Percentiles rank a stretch among this genome's conserved stretches.
phyloP scores from a whole-genome alignment of 2,888 invertebrate genomes.

The Acleris holmiana region DNA sequence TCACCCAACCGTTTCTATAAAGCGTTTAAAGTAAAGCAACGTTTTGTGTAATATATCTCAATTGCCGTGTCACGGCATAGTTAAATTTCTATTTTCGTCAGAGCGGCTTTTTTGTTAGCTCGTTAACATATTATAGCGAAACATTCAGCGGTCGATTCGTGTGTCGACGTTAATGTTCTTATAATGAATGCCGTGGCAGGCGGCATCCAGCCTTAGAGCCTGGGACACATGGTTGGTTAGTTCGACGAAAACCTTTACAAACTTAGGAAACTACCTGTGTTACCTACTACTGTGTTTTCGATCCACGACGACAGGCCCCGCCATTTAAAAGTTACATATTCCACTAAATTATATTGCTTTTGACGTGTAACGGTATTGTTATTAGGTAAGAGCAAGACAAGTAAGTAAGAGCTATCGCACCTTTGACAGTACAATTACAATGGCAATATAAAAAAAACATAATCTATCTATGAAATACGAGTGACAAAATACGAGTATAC shows the following conservation, averaged over 20 bases:
- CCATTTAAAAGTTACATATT: too few species aligned
- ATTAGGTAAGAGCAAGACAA: too few species aligned
- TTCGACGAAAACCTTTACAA: neutral
- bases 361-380: too few species aligned
- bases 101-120: conserved; percentile 23
- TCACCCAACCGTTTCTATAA: conserved; percentile 10
- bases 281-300: too few species aligned
- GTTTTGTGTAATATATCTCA: neutral
- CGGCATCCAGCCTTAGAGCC: conserved; percentile 18
- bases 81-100: conserved; percentile 26
- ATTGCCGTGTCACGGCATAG: conserved; percentile 22
- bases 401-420: too few species aligned
- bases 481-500: too few species aligned
- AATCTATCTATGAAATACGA: too few species aligned
- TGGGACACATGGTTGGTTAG: conserved; percentile 9
- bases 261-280: too few species aligned
- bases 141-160: conserved; percentile 37
- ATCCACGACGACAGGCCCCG: too few species aligned
- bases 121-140: conserved; percentile 30
- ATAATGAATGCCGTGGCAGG: conserved; percentile 45
- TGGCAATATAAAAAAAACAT: too few species aligned
- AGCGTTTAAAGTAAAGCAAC: conserved; percentile 3
- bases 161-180: conserved; percentile 49
- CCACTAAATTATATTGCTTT: too few species aligned
- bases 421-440: too few species aligned